Evolutionary conservation across 2,797 vertebrate species (phyloP).

Genomic region (Epinephelus coioides): DNA sequence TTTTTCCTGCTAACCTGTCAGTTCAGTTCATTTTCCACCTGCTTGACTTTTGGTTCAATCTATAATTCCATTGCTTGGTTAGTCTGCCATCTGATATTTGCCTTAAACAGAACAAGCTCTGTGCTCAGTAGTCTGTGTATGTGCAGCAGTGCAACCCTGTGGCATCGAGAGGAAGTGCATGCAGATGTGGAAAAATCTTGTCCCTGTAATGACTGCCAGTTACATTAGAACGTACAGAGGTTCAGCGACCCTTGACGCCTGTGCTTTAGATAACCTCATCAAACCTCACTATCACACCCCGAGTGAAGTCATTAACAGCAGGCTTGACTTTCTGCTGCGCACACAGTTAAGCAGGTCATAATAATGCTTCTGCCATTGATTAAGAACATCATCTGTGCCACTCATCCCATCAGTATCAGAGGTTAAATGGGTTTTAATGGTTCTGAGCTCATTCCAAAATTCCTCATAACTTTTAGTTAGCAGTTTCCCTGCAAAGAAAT

Average conservation of each 20-base stretch:
- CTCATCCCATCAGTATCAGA: not conserved
- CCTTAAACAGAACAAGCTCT: not conserved
- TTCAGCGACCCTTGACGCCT: too few species aligned
- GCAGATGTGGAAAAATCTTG: not conserved
- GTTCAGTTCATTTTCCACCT: not conserved
- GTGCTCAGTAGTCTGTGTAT: not conserved
- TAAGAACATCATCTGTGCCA: conserved; percentile 10
- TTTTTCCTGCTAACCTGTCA: not conserved
- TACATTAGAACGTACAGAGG: not conserved
- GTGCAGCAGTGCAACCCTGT: conserved; percentile 2
- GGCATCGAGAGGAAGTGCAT: not conserved
- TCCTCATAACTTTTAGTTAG: conserved; percentile 29
- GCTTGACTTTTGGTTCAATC: not conserved
- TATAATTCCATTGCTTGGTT: not conserved
- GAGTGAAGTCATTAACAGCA: conserved; percentile 22
- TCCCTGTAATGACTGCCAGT: not conserved
- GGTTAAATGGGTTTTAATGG: conserved; percentile 17
- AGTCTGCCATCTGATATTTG: not conserved
- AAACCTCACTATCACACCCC: not conserved
- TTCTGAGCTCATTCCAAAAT: conserved; percentile 32
- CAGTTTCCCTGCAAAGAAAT: not conserved
- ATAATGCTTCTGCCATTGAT: not conserved
- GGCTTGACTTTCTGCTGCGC: not conserved
- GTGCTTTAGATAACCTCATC: not conserved
- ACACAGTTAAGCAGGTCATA: conserved; percentile 18